Percentiles rank a stretch among this genome's conserved stretches.
These are phyloP conservation scores for Syngnathoides biaculeatus DNA, from an alignment of 2,113 vertebrate species.

Conservation along the genomic window DNA sequence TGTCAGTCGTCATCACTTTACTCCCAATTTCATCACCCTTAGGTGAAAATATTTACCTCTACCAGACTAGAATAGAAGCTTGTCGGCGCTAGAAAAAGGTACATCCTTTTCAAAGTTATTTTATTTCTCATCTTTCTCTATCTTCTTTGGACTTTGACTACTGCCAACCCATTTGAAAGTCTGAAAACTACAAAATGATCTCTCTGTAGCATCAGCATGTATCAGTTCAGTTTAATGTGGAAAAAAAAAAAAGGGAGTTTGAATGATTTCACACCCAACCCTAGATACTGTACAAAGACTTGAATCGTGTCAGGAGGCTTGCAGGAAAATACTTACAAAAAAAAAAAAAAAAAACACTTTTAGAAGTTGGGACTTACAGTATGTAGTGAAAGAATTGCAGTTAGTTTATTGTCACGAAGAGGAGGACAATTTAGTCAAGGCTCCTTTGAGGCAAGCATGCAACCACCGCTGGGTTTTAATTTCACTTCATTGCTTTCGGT, in stretches of 20 bases:
- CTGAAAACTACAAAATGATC: no score
- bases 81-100: no score
- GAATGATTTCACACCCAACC: not conserved
- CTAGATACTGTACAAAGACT: not conserved
- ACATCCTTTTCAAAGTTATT: not conserved
- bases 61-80: no score
- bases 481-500: slow-evolving; percentile 15
- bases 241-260: not conserved
- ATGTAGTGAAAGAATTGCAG: slow-evolving; percentile 8
- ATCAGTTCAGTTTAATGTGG: not conserved
- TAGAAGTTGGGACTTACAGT: not conserved
- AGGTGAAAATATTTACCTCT: no score
- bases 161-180: not conserved
- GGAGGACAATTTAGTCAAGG: not conserved
- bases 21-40: no score
- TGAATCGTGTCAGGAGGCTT: not conserved
- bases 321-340: not conserved
- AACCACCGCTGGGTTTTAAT: slow-evolving; percentile 22
- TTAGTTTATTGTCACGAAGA: not conserved
- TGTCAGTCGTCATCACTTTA: not conserved
- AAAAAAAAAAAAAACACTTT: not conserved
- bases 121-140: not conserved
- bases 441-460: slow-evolving; percentile 3
- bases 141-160: not conserved
- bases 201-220: not conserved